These are phyloP conservation scores for Harlomillsia oculata DNA, from an alignment of 1,140 invertebrate species.

Conservation along the genomic window DNA sequence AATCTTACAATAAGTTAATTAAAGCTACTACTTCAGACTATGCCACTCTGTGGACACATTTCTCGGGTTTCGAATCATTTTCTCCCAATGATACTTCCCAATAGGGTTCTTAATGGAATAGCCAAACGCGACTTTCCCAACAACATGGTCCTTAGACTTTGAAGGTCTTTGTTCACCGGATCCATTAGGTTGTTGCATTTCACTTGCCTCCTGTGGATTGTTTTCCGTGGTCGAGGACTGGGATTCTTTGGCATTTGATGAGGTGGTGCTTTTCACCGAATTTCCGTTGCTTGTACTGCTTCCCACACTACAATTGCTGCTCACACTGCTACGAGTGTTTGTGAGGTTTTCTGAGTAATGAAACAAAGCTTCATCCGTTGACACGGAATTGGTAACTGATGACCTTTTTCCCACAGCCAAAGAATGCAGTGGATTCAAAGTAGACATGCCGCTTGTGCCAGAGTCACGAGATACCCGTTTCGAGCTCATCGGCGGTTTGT, in stretches of 20 bases:
- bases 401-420: background rate
- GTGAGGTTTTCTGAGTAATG: slow-evolving; percentile 32
- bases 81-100: slow-evolving; percentile 34
- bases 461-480: background rate
- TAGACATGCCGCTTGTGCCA: background rate
- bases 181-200: background rate
- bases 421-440: background rate
- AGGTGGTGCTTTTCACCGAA: background rate
- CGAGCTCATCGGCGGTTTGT: slow-evolving; percentile 7
- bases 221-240: too few relatives aligned
- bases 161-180: slow-evolving; percentile 2
- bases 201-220: background rate
- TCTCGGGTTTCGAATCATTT: slow-evolving; percentile 31
- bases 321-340: slow-evolving; percentile 6
- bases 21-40: slow-evolving; percentile 30
- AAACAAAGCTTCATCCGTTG: slow-evolving; percentile 26
- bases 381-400: background rate
- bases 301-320: background rate
- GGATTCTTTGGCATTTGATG: slow-evolving; percentile 1
- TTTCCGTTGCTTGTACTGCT: background rate
- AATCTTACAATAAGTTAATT: too few relatives aligned
- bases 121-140: slow-evolving; percentile 35
- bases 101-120: slow-evolving; percentile 31
- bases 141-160: slow-evolving; percentile 29
- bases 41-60: slow-evolving; percentile 35